Evolutionary conservation across 2,888 invertebrate genomes (phyloP).

Genomic region (Coenonympha arcania): DNA sequence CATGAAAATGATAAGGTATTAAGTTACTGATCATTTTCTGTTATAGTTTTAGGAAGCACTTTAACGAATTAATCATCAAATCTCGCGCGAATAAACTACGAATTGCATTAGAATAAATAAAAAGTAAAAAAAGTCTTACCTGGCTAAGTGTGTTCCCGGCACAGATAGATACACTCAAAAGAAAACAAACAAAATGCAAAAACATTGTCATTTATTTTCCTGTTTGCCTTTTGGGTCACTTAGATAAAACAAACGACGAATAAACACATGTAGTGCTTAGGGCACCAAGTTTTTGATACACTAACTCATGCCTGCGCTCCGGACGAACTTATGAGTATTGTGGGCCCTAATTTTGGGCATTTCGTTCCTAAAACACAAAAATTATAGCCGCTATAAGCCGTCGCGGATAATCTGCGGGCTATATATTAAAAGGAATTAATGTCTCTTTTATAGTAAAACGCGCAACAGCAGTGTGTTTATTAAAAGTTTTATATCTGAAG

Average conservation of each 20-base stretch:
- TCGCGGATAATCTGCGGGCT: slow-evolving; percentile 13
- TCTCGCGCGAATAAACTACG: background rate
- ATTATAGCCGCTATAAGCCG: slow-evolving; percentile 27
- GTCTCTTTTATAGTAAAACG: slow-evolving; percentile 17
- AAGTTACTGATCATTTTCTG: slow-evolving; percentile 1
- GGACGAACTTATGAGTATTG: slow-evolving; percentile 51
- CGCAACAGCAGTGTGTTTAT: slow-evolving; percentile 11
- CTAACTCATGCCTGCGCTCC: slow-evolving; percentile 60
- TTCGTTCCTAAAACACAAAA: slow-evolving; percentile 31
- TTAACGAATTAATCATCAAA: slow-evolving; percentile 3
- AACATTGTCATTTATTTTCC: slow-evolving; percentile 35
- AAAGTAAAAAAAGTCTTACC: slow-evolving; percentile 38
- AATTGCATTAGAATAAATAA: background rate
- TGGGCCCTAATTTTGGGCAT: slow-evolving; percentile 55
- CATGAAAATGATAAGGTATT: too few species aligned
- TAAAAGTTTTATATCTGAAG: slow-evolving; percentile 15
- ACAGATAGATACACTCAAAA: slow-evolving; percentile 39
- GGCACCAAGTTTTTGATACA: slow-evolving; percentile 60
- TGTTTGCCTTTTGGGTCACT: slow-evolving; percentile 20
- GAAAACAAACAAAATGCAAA: slow-evolving; percentile 40
- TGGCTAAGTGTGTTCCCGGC: slow-evolving; percentile 37
- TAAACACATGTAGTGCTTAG: slow-evolving; percentile 31
- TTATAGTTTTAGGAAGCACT: background rate
- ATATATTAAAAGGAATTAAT: slow-evolving; percentile 21
- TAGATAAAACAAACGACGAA: slow-evolving; percentile 2